Evolutionary conservation across 2,888 invertebrate species (phyloP).

Genomic region (Anagyrus pseudococci): DNA sequence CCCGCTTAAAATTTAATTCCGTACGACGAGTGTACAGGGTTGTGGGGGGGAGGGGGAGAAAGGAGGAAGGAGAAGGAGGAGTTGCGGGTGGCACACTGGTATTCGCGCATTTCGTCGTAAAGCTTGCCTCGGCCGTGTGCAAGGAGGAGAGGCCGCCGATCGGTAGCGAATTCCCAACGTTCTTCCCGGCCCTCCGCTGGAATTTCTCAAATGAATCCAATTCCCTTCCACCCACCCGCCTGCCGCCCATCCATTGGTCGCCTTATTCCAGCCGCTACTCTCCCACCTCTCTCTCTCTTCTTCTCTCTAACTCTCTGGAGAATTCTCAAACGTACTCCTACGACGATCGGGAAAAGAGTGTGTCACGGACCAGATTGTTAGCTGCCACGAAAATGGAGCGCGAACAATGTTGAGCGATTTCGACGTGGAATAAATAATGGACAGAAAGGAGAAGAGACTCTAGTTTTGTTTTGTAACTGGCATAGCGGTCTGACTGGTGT

Average conservation of each 20-base stretch:
- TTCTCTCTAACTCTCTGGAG: neutral
- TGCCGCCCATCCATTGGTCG: slow-evolving; percentile 20
- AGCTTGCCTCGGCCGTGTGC: neutral
- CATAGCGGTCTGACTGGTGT: too few relatives aligned
- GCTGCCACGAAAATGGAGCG: too few relatives aligned
- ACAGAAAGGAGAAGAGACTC: neutral
- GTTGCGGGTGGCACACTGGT: slow-evolving; percentile 1
- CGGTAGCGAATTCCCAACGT: slow-evolving; percentile 30
- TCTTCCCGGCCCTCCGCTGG: slow-evolving; percentile 24
- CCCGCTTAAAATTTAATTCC: slow-evolving; percentile 18
- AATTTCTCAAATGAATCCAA: slow-evolving; percentile 39
- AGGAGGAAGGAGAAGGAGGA: neutral
- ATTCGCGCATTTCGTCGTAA: slow-evolving; percentile 21
- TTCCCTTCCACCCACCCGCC: too few relatives aligned
- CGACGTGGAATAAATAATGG: neutral
- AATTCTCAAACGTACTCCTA: neutral
- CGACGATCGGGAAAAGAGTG: neutral
- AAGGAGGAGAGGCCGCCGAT: neutral
- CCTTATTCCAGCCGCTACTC: slow-evolving; percentile 7
- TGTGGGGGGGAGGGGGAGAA: too few relatives aligned
- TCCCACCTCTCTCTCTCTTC: slow-evolving; percentile 2
- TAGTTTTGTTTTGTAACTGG: too few relatives aligned
- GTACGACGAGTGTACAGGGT: neutral
- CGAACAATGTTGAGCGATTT: too few relatives aligned
- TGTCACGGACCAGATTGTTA: neutral